Evolutionary conservation across 2,113 vertebrate genomes (phyloP).

Genomic region (Junco hyemalis): DNA sequence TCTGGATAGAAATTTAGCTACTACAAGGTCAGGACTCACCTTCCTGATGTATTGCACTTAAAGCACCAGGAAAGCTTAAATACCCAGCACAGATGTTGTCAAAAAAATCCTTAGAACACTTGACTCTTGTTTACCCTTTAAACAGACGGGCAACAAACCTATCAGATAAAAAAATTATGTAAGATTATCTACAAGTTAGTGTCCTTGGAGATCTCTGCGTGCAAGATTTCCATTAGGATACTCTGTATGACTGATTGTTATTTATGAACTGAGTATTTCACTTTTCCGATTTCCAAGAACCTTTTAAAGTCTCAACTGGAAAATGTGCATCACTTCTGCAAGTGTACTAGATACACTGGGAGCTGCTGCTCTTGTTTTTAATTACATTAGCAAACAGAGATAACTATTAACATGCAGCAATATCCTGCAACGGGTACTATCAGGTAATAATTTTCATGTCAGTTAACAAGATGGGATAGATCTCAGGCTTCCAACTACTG

Average conservation of each 20-base stretch:
- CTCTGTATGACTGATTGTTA: neutral
- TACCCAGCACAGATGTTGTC: slow-evolving; percentile 23
- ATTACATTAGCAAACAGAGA: slow-evolving; percentile 7
- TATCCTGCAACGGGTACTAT: slow-evolving; percentile 14
- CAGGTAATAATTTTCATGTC: neutral
- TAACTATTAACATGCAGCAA: slow-evolving; percentile 5
- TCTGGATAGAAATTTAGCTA: slow-evolving; percentile 38
- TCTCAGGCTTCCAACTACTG: neutral
- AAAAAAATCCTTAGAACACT: slow-evolving; percentile 35
- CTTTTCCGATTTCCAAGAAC: neutral
- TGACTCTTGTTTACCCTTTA: neutral
- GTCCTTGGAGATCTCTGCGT: neutral
- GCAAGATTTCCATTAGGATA: neutral
- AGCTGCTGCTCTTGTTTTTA: neutral
- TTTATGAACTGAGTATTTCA: neutral
- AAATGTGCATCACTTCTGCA: neutral
- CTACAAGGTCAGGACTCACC: slow-evolving; percentile 36
- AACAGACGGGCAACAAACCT: slow-evolving; percentile 3
- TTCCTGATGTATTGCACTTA: slow-evolving; percentile 39
- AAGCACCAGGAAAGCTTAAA: slow-evolving; percentile 48
- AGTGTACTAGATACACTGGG: neutral
- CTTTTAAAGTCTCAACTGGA: neutral
- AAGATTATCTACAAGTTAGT: neutral
- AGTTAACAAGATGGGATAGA: slow-evolving; percentile 1
- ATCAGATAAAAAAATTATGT: neutral